phyloP scores from a whole-genome alignment of 2,888 invertebrate genomes.

The Lasioglossum zephyrum region DNA sequence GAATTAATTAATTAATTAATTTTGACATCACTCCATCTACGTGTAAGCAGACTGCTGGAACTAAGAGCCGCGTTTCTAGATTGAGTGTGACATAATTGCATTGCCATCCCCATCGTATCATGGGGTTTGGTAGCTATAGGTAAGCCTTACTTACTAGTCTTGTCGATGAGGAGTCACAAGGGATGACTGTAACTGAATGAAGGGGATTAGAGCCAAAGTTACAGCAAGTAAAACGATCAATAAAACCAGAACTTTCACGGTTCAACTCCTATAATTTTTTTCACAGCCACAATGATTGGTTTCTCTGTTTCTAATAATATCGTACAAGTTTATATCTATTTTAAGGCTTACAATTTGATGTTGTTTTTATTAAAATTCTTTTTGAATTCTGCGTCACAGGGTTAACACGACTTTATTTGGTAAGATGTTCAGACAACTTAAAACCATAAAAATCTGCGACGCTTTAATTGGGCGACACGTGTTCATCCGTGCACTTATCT shows the following conservation, averaged over 20 bases:
- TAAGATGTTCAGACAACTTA: background rate
- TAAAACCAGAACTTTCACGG: background rate
- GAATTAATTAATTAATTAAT: background rate
- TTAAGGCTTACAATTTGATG: background rate
- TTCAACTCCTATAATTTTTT: background rate
- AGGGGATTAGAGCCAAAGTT: background rate
- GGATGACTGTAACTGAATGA: background rate
- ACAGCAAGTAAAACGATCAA: background rate
- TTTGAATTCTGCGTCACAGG: background rate
- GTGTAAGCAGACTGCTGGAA: background rate
- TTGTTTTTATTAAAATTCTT: background rate
- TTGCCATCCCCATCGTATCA: background rate
- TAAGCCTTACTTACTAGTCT: conserved; percentile 7
- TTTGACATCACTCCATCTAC: background rate
- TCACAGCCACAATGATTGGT: background rate
- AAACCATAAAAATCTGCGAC: background rate
- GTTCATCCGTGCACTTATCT: background rate
- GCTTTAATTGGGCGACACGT: background rate
- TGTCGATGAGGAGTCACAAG: background rate
- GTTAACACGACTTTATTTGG: background rate
- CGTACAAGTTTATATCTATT: background rate
- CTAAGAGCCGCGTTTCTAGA: background rate
- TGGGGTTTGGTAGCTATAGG: background rate
- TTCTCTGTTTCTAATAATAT: background rate
- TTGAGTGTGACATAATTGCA: background rate